Evolutionary conservation across 2,113 vertebrate genomes (phyloP), one percentile per base, ranked within the genome.

Genomic region (Hydrolagus affinis): DNA sequence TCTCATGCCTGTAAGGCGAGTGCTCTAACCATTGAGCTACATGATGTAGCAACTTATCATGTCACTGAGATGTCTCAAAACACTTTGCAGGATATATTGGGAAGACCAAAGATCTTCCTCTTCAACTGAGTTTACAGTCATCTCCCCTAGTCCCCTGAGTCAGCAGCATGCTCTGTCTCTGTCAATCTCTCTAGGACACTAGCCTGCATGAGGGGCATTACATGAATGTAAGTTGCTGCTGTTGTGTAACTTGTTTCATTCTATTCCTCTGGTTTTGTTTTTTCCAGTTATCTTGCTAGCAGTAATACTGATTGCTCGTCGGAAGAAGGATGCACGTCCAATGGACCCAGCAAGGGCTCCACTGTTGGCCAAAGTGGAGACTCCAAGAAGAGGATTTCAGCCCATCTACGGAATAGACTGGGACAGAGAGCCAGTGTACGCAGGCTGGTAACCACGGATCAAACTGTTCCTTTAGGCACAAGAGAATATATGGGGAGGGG

Each of bases 381-480:
- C 89, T 15, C 89, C 70, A 12, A 89, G 89, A 2, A 78, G 86
- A 30, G 91, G 88, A 0, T 9, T 62, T 68, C 78, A 30, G 15
- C 25, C 9, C 0, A 19, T 62, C 21, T 96, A 96, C 0, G 95
- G 94, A 21, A 89, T 94, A 6, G 92, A 87, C 0, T 93, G 94
- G 75, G 94, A 95, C 59, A 92, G 91, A 3, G 95, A 96, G 83
- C 95, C 95, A 0, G 92, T 96, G 15, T 97, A 97, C 10, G 94
- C 96, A 0, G 96, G 96, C 72, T 96, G 96, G 96, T 96, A 93
- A 94, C 3, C 56, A 7, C n/a, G 72, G 28, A 57, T 12, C 19
- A 4, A 32, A 62, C 4, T n/a, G 56, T 68, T 70, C 56, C 72
- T 72, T 83, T 74, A 70, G 62, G 32, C 70, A 44, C 30, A 56